phyloP scores from a whole-genome alignment of 1,140 invertebrate species.

The Oncopeltus fasciatus region DNA sequence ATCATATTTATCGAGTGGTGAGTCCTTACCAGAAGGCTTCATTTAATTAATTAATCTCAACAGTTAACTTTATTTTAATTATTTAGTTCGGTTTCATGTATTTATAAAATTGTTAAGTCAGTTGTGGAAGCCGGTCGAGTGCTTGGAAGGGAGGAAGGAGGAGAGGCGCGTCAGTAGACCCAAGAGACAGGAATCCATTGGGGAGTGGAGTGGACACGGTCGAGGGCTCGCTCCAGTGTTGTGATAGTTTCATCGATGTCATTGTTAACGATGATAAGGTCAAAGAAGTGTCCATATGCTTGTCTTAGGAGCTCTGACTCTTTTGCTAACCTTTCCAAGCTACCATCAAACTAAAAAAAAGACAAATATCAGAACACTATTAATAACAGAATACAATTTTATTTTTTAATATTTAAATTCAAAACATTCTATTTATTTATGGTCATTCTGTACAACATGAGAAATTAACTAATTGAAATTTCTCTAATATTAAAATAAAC shows the following conservation, averaged over 20 bases:
- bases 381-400: too few species aligned
- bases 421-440: too few species aligned
- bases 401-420: too few species aligned
- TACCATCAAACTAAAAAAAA: conserved; percentile 76
- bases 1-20: background rate
- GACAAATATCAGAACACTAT: too few species aligned
- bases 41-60: background rate
- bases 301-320: conserved; percentile 91
- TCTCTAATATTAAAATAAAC: too few species aligned
- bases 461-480: too few species aligned
- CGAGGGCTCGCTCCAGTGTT: conserved; percentile 77
- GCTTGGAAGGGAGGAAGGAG: background rate
- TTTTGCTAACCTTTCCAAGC: conserved; percentile 82
- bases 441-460: too few species aligned
- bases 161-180: conserved; percentile 66
- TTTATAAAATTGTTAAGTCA: too few species aligned
- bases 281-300: conserved; percentile 95
- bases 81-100: background rate
- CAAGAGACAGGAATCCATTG: conserved; percentile 92
- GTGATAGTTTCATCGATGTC: conserved; percentile 97
- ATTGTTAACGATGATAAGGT: conserved; percentile 95
- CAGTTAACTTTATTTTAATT: background rate
- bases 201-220: conserved; percentile 72
- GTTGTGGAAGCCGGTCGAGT: too few species aligned
- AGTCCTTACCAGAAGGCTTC: conserved; percentile 4